A percentile compares a stretch with the other conserved stretches of the same genome.
phyloP scores from a whole-genome alignment of 2,113 vertebrate genomes.

The Thalassarche chlororhynchos region DNA sequence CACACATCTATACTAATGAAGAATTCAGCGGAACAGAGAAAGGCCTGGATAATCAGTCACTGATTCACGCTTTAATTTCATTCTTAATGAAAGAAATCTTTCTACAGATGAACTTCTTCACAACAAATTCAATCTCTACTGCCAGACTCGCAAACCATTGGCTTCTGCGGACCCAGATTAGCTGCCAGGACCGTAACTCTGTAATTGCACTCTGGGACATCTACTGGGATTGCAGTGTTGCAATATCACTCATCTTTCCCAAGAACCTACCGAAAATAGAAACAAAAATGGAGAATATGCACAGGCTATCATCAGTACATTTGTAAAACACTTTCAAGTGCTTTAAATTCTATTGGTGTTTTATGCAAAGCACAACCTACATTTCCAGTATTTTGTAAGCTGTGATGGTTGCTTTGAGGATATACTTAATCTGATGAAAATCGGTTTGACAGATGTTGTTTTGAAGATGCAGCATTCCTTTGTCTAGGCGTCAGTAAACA shows the following conservation, averaged over 20 bases:
- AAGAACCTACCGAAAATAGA: background rate
- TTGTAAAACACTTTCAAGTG: background rate
- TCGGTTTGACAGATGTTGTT: constrained; percentile 68
- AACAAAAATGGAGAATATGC: background rate
- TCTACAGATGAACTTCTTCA: background rate
- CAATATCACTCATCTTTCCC: background rate
- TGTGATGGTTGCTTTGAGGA: constrained; percentile 46
- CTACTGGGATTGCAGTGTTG: background rate
- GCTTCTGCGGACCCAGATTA: background rate
- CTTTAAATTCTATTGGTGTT: constrained; percentile 33
- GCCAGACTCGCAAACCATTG: background rate
- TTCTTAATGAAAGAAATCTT: constrained; percentile 6
- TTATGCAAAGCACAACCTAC: constrained; percentile 31
- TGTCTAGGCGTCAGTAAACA: constrained; percentile 28
- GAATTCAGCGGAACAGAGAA: background rate
- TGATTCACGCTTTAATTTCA: background rate
- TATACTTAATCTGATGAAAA: constrained; percentile 70
- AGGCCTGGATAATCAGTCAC: background rate
- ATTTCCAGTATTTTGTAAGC: constrained; percentile 51
- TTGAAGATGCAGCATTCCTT: constrained; percentile 54
- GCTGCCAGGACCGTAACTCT: background rate
- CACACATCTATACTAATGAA: background rate
- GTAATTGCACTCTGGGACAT: background rate
- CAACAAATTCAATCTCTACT: background rate
- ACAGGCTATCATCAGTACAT: background rate